Evolutionary conservation across 2,888 invertebrate genomes (phyloP).

Genomic region (Leptopilina syphax): DNA sequence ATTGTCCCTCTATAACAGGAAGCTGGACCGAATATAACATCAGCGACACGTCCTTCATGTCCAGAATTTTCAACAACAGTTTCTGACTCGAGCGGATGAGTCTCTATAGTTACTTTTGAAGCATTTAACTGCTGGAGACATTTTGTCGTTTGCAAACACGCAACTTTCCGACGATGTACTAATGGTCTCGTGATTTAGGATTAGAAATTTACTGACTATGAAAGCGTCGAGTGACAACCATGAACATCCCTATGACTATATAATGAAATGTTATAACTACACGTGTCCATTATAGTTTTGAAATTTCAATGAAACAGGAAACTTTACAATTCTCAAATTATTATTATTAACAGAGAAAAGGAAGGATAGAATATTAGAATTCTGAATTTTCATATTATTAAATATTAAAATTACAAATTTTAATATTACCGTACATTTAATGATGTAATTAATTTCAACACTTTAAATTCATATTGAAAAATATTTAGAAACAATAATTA

Average conservation of each 20-base stretch:
- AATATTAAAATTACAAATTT: no score
- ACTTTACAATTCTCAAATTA: background rate
- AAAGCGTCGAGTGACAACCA: background rate
- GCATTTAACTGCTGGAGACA: slow-evolving; percentile 55
- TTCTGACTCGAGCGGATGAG: slow-evolving; percentile 15
- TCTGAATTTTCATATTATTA: no score
- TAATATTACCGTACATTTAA: no score
- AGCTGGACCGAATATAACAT: slow-evolving; percentile 12
- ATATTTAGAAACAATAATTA: no score
- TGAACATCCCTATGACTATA: background rate
- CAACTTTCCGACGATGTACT: slow-evolving; percentile 53
- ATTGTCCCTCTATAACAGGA: background rate
- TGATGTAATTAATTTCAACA: no score
- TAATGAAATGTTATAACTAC: slow-evolving; percentile 16
- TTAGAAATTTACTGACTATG: slow-evolving; percentile 49
- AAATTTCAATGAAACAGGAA: background rate
- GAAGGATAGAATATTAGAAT: no score
- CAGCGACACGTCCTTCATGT: slow-evolving; percentile 6
- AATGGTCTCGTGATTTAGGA: slow-evolving; percentile 55
- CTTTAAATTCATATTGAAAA: no score
- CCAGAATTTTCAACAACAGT: slow-evolving; percentile 33
- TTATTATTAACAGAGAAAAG: background rate
- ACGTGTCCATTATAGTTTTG: background rate
- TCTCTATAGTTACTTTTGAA: slow-evolving; percentile 43
- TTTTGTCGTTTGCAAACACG: slow-evolving; percentile 57